Evolutionary conservation across 2,113 vertebrate species (phyloP), one percentile per base, ranked within the genome.

Genomic region (Struthidea cinerea): DNA sequence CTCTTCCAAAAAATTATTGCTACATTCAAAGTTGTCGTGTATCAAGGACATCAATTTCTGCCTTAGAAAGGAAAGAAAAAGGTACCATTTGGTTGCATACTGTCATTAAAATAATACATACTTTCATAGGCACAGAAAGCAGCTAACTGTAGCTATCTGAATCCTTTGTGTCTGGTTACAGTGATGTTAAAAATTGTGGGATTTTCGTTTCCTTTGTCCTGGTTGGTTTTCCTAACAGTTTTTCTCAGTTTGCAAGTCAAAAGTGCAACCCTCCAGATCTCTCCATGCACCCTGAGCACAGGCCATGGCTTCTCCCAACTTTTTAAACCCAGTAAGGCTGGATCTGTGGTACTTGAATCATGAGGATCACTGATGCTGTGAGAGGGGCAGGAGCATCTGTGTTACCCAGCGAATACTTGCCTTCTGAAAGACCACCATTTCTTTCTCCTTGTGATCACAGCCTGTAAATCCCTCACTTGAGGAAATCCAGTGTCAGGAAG

Each of bases 51-150:
- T 39, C 5, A 52, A 74, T 90, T 96, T 91, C 41, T 75, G 0
- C 64, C 67, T 87, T 56, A 46, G 27, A 92, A 89, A 33, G 39
- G 52, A 85, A 93, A 69, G 81, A 50, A 89, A 60, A 85, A 47
- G 13, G 13, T 77, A 67, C 23, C 19, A 8, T 80, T 95, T 64
- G 6, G 9, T 65, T 57, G 37, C 32, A 89, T 78, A 44, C 20
- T 65, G n/a, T 94, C 76, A 57, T 80, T 91, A 92, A 92, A 94
- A 55, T 73, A 80, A 74, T 80, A 50, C 26, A 46, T 76, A 2
- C 46, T 90, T 94, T 90, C 44, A 33, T 3, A 64, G 33, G 19
- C 49, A 68, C 47, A 47, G 39, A 59, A 74, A 64, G 20, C 24
- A 84, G 64, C 41, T 89, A 41, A 75, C 20, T 75, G 60, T 59